Evolutionary conservation across 2,797 vertebrate species (phyloP), one percentile per base, ranked within the genome.

Genomic region (Rhynchotus rufescens): DNA sequence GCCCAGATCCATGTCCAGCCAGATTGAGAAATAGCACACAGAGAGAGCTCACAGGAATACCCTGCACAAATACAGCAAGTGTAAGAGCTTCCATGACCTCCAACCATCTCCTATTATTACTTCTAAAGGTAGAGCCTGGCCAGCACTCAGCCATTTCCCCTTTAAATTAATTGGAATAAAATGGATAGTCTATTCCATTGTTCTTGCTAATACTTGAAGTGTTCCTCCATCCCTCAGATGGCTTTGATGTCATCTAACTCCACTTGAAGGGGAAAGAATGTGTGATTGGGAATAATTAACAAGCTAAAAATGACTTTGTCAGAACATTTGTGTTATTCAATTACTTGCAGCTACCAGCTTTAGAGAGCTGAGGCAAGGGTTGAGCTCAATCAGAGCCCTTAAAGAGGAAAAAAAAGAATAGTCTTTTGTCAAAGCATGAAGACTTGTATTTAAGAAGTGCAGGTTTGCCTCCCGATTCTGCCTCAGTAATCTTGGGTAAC

Each of bases 221-320:
- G 95, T 73, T 95, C 92, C 75, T 94, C 86, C 49, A 80, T 91
- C 88, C 94, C 91, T 94, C 91, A 93, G 91, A 82, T 84, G 86
- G 91, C 86, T 96, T 96, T 95, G 91, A 95, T 95, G 95, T 95
- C 95, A 94, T 96, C 89, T 90, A 93, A 80, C 85, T 94, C 88
- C 88, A 93, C 85, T 95, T 86, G 89, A 93, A 96, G 91, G 66
- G 92, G 92, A 93, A 94, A 96, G 84, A 96, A 95, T 94, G 92
- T 92, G 91, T 94, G 45, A n/a, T 91, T 96, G 95, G 96, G 89
- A 96, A 93, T 94, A 93, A 96, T 96, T 96, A 96, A 88, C 94
- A 92, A 85, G 91, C 92, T 96, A 96, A 96, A 95, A 95, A 96
- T 95, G 62, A 94, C 92, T 94, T 94, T 94, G 94, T 92, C 92